Percentiles rank a stretch among this genome's conserved stretches.
These are phyloP conservation scores for Willisornis vidua DNA, from an alignment of 2,113 vertebrate species.

Conservation along the genomic window DNA sequence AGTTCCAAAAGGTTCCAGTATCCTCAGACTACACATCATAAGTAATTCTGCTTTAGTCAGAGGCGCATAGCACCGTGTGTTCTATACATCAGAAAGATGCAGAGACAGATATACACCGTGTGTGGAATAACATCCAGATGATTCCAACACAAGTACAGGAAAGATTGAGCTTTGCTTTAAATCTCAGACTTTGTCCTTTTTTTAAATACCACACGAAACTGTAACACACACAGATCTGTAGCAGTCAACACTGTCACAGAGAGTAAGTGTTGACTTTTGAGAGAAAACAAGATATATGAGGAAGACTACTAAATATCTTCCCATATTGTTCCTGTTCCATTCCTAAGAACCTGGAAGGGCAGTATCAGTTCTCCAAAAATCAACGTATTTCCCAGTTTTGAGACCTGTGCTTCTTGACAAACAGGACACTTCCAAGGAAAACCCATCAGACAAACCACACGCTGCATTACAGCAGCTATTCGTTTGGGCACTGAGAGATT, in stretches of 20 bases:
- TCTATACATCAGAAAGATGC: background rate
- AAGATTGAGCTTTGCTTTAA: background rate
- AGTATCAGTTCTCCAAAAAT: background rate
- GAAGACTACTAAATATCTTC: background rate
- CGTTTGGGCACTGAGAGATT: background rate
- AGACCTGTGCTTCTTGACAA: background rate
- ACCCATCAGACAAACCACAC: no score
- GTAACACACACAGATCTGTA: background rate
- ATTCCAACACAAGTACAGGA: background rate
- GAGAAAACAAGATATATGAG: background rate
- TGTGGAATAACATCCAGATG: background rate
- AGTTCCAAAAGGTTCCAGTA: background rate
- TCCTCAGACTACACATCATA: background rate
- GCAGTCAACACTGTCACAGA: background rate
- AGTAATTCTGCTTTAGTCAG: background rate
- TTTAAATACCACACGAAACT: background rate
- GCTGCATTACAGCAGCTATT: background rate
- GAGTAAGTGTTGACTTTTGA: background rate
- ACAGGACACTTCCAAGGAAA: background rate
- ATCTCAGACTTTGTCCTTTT: background rate
- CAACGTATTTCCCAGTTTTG: background rate
- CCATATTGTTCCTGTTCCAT: background rate
- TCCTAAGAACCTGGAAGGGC: background rate
- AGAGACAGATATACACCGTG: background rate
- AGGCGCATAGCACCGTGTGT: background rate